Conservation (phyloP, 2,888 invertebrate genomes). For the Chaitophorus viminalis region DNA sequence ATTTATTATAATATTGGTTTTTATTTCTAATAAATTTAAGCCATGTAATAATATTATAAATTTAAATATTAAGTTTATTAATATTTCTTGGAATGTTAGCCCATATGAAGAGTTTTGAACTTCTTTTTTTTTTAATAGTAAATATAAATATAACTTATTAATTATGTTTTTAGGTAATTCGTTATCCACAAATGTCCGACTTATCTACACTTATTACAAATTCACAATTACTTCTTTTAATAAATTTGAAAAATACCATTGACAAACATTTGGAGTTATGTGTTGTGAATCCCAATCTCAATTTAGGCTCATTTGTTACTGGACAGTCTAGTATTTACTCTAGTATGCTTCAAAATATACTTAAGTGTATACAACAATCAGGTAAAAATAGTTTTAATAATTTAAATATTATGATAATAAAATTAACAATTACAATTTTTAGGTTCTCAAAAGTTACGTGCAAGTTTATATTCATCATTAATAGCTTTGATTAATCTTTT, state of each 20-base stretch:
- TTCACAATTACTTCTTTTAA: conserved; percentile 53
- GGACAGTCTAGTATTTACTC: conserved; percentile 55
- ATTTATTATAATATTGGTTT: neutral
- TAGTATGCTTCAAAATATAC: conserved; percentile 59
- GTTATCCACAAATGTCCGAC: conserved; percentile 59
- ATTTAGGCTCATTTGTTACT: conserved; percentile 58
- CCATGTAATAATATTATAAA: neutral
- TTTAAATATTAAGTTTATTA: neutral
- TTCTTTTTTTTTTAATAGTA: neutral
- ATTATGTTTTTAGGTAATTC: conserved; percentile 49
- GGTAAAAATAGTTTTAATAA: conserved; percentile 2
- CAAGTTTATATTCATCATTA: conserved; percentile 57
- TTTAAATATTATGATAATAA: neutral
- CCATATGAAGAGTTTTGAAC: neutral
- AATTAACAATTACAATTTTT: neutral
- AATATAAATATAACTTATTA: neutral
- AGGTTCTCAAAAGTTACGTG: conserved; percentile 57
- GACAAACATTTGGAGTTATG: conserved; percentile 52
- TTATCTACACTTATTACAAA: conserved; percentile 56
- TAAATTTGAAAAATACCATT: conserved; percentile 59
- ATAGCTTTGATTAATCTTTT: conserved; percentile 58
- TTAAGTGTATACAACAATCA: conserved; percentile 58
- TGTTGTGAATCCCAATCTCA: conserved; percentile 40
- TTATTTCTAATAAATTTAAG: neutral
- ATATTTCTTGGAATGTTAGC: no score